Evolutionary conservation across 2,888 invertebrate species (phyloP).

Genomic region (Disparrhopalites patrizii): DNA sequence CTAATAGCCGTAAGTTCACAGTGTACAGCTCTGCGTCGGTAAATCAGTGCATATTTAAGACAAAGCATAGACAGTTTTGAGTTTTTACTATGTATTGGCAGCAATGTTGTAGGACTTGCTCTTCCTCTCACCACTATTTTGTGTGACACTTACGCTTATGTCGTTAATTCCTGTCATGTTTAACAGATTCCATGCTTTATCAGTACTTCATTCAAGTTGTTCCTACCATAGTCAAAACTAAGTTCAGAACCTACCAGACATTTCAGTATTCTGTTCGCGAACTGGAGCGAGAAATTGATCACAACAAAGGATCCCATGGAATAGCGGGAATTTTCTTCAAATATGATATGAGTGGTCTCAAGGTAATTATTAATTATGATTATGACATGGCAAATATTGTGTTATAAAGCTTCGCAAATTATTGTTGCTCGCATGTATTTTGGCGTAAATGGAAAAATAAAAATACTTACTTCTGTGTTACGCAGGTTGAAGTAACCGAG

Average conservation of each 20-base stretch:
- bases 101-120: slow-evolving; percentile 17
- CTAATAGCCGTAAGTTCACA: slow-evolving; percentile 63
- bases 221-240: slow-evolving; percentile 84
- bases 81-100: too few species aligned
- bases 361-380: slow-evolving; percentile 58
- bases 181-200: slow-evolving; percentile 73
- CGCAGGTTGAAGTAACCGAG: slow-evolving; percentile 60
- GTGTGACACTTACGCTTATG: too few species aligned
- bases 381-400: not conserved
- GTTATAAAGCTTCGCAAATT: too few species aligned
- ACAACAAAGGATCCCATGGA: slow-evolving; percentile 77
- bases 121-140: too few species aligned
- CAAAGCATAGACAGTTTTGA: too few species aligned
- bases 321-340: slow-evolving; percentile 92
- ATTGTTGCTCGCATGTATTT: not conserved
- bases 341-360: slow-evolving; percentile 87
- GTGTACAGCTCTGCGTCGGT: too few species aligned
- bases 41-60: too few species aligned
- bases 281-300: slow-evolving; percentile 70
- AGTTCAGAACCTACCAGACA: slow-evolving; percentile 54
- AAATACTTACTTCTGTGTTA: too few species aligned
- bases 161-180: too few species aligned
- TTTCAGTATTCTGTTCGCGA: slow-evolving; percentile 89
- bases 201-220: slow-evolving; percentile 96
- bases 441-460: too few species aligned